Base-by-base conservation (phyloP, 2,113 vertebrate species). In the Cyrtonyx montezumae region DNA sequence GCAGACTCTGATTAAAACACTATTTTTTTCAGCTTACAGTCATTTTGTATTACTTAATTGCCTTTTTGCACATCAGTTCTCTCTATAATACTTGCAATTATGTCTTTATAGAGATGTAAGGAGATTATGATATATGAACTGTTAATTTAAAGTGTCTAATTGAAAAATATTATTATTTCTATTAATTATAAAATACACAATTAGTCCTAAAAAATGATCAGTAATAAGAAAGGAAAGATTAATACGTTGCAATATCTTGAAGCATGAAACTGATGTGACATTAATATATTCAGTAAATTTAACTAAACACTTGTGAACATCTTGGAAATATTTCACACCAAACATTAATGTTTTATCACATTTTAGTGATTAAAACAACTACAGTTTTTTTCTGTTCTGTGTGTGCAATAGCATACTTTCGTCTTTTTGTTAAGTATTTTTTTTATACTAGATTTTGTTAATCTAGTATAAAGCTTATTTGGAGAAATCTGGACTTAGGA, bases 131-230 rank as follows among this genome's bases (percentile, higher is more conserved):
- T 75, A 62, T 1, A 0, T 48, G 8, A 83, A 66, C n/a, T 74
- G 61, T 86, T 93, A 69, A 59, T 90, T 85, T 80, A 65, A 93
- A 69, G 2, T 17, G 66, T 13, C 7, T 74, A 66, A 88, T 17
- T 77, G 36, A 83, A 92, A 94, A 91, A 61, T 77, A 74, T 42
- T 68, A 73, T 71, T 83, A 77, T 88, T 91, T 92, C 12, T 85
- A 37, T 8, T 73, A 70, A 84, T 34, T 81, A 84, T 10, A 78
- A 87, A 96, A 40, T 42, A 56, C 15, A 5, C 5, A 74, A 63
- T 89, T 84, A 91, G n/a, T 43, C 34, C 36, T 81, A 15, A 71
- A 67, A 74, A 91, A 28, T 6, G 3, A 53, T 70, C 25, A 53
- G 42, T 32, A 71, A 30, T 32, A 78, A 53, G 51, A 15, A 53